Conservation (phyloP, 92 coral and sea anemone species). For the Palythoa caribaeorum region DNA sequence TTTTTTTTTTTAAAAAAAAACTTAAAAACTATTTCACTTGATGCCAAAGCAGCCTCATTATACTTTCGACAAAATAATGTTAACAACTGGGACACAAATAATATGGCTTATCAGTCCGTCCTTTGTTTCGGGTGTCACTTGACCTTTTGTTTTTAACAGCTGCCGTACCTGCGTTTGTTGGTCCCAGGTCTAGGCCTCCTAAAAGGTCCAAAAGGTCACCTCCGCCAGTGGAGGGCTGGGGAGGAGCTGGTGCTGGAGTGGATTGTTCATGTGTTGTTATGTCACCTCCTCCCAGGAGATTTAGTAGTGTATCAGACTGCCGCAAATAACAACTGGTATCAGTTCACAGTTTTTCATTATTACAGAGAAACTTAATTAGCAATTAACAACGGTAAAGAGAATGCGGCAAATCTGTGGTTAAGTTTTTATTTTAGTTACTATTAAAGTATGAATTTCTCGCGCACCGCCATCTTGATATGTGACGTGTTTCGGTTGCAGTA, state of each 20-base stretch:
- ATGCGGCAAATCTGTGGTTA: no score
- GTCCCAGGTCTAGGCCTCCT: constrained; percentile 91
- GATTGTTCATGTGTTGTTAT: constrained; percentile 44
- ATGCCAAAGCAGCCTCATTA: no score
- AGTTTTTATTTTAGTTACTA: no score
- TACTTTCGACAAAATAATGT: no score
- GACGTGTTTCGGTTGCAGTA: no score
- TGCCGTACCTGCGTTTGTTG: constrained; percentile 75
- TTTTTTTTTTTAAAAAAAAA: no score
- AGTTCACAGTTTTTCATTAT: background rate
- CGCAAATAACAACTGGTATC: background rate
- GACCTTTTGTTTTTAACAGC: background rate
- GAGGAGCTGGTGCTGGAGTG: constrained; percentile 80
- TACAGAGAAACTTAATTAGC: background rate
- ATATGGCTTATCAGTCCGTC: no score
- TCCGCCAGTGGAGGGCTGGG: constrained; percentile 77
- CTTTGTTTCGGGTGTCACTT: no score
- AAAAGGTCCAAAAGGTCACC: constrained; percentile 93
- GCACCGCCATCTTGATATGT: no score
- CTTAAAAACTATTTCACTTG: no score
- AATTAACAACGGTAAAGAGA: background rate
- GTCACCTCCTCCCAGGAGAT: constrained; percentile 94
- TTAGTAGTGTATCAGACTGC: constrained; percentile 89
- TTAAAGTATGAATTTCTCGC: no score
- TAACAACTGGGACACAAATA: no score